Evolutionary conservation across 23 tunicate species (phyloP).

Genomic region (Clavelina lepadiformis): DNA sequence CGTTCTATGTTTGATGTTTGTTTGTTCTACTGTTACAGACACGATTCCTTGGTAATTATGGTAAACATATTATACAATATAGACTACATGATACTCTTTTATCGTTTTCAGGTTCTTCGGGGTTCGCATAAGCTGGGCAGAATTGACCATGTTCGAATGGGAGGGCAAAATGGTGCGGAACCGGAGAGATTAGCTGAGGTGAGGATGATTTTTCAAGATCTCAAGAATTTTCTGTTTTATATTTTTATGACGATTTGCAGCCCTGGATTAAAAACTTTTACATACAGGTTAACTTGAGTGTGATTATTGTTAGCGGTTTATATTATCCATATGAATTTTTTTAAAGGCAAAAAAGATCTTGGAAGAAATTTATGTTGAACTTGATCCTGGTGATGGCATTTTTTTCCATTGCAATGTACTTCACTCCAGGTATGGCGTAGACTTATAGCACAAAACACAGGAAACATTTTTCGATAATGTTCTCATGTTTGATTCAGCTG

Average conservation of each 20-base stretch:
- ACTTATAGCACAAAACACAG: no score
- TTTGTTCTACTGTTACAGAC: not conserved
- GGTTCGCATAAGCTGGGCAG: constrained; percentile 61
- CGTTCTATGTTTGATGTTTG: not conserved
- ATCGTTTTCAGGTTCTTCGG: constrained; percentile 52
- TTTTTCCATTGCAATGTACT: constrained; percentile 69
- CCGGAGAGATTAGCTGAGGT: constrained; percentile 43
- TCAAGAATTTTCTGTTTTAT: no score
- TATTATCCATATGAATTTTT: no score
- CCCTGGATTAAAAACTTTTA: no score
- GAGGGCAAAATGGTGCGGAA: constrained; percentile 73
- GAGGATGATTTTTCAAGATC: not conserved
- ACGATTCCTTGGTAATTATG: not conserved
- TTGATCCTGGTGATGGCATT: constrained; percentile 62
- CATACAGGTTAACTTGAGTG: no score
- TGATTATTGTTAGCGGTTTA: no score
- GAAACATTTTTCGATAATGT: no score
- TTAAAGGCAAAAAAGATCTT: constrained; percentile 42
- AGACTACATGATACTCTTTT: no score
- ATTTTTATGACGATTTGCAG: no score
- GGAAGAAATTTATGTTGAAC: constrained; percentile 35
- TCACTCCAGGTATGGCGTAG: constrained; percentile 61
- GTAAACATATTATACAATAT: not conserved
- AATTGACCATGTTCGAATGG: constrained; percentile 50
- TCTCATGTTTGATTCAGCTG: no score